Evolutionary conservation across 2,888 invertebrate genomes (phyloP).

Genomic region (Agonopterix subpropinquella): DNA sequence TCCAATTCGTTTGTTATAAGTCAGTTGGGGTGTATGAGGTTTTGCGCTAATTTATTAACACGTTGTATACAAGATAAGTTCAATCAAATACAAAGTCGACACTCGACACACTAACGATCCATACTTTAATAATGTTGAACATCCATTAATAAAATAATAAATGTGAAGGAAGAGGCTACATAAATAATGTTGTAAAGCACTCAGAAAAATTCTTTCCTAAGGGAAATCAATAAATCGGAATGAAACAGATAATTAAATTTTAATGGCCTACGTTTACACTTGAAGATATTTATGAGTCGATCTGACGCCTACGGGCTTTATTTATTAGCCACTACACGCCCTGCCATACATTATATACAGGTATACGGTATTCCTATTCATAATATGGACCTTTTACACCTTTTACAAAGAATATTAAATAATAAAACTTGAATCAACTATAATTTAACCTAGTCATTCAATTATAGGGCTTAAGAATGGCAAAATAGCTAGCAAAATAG

Average conservation of each 20-base stretch:
- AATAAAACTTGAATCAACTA: neutral
- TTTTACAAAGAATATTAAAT: neutral
- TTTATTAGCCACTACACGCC: slow-evolving; percentile 29
- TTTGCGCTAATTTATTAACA: too few species aligned
- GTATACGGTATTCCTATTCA: neutral
- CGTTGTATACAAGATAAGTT: too few species aligned
- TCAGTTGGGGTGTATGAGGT: too few species aligned
- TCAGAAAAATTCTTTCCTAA: slow-evolving; percentile 29
- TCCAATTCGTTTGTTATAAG: too few species aligned
- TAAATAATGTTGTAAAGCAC: slow-evolving; percentile 23
- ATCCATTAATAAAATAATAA: neutral
- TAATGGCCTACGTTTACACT: slow-evolving; percentile 46
- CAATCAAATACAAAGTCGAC: too few species aligned
- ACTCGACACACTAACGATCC: too few species aligned
- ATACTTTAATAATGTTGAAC: neutral
- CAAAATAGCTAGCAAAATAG: too few species aligned
- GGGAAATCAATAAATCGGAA: slow-evolving; percentile 56
- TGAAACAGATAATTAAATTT: slow-evolving; percentile 53
- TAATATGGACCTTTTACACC: neutral
- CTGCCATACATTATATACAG: neutral
- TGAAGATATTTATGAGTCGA: slow-evolving; percentile 43
- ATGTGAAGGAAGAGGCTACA: slow-evolving; percentile 1
- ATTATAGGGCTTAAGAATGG: too few species aligned
- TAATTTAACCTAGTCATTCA: too few species aligned
- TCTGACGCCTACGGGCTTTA: slow-evolving; percentile 43